phyloP scores from a whole-genome alignment of 2,888 invertebrate species.

The Harpalus rufipes region DNA sequence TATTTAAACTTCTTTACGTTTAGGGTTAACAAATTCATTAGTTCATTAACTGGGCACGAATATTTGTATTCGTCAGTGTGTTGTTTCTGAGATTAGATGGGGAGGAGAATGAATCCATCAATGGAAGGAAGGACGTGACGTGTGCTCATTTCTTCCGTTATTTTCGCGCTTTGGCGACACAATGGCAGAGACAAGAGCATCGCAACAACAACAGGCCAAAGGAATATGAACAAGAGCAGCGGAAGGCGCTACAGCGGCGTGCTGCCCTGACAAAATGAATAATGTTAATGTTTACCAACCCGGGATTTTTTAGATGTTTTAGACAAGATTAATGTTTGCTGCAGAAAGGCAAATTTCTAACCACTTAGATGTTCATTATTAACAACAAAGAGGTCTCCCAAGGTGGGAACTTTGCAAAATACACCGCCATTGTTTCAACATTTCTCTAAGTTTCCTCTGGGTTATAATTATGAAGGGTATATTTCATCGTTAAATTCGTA shows the following conservation, averaged over 20 bases:
- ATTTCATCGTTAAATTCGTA: conserved; percentile 6
- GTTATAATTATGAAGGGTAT: background rate
- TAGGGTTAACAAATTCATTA: too few species aligned
- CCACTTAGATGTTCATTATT: conserved; percentile 65
- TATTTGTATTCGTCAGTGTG: too few species aligned
- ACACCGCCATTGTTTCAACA: background rate
- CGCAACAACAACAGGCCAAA: background rate
- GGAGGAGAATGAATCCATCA: background rate
- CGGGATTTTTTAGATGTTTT: conserved; percentile 60
- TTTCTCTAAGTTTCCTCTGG: background rate
- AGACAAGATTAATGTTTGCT: conserved; percentile 65
- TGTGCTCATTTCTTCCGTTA: conserved; percentile 70
- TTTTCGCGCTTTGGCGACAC: conserved; percentile 70
- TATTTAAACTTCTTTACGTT: too few species aligned
- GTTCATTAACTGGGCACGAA: too few species aligned
- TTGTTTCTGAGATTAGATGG: too few species aligned
- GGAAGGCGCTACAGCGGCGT: conserved; percentile 26
- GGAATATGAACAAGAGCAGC: conserved; percentile 53
- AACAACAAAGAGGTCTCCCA: conserved; percentile 48
- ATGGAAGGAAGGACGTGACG: conserved; percentile 64
- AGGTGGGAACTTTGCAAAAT: conserved; percentile 4
- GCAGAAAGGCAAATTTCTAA: conserved; percentile 61
- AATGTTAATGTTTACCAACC: conserved; percentile 67
- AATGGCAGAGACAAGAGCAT: conserved; percentile 65
- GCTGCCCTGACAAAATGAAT: conserved; percentile 63